phyloP scores from a whole-genome alignment of 2,113 vertebrate genomes.

The Phocoena phocoena region DNA sequence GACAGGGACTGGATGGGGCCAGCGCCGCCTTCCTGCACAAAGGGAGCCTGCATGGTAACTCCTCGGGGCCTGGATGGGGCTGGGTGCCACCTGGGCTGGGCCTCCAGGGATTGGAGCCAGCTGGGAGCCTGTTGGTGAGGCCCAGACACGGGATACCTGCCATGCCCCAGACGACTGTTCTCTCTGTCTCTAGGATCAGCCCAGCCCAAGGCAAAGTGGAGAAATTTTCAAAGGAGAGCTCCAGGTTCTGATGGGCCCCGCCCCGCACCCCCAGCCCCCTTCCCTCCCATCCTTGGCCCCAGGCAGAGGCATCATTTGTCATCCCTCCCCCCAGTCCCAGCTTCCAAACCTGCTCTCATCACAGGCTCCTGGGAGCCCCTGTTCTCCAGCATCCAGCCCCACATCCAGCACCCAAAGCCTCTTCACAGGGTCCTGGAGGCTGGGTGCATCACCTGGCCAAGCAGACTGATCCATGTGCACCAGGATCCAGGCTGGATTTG shows the following conservation, averaged over 20 bases:
- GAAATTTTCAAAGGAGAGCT: neutral
- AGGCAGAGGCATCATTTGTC: rapidly evolving
- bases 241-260: rapidly evolving
- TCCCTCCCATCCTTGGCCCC: neutral
- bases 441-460: rapidly evolving
- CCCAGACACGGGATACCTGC: rapidly evolving
- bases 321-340: rapidly evolving
- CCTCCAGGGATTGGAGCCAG: rapidly evolving
- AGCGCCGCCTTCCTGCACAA: neutral
- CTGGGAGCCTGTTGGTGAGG: too few species aligned
- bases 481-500: neutral
- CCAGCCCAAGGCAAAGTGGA: rapidly evolving
- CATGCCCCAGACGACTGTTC: rapidly evolving
- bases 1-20: rapidly evolving
- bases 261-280: rapidly evolving
- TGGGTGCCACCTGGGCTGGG: rapidly evolving
- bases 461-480: rapidly evolving
- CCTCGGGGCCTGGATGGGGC: rapidly evolving
- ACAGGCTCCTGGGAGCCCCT: too few species aligned
- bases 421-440: neutral
- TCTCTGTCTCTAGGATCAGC: neutral
- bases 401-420: rapidly evolving
- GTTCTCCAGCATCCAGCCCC: rapidly evolving
- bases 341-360: neutral
- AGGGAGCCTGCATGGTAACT: rapidly evolving